Conservation (phyloP, 2,113 vertebrate genomes). For the Lepidothrix coronata region DNA sequence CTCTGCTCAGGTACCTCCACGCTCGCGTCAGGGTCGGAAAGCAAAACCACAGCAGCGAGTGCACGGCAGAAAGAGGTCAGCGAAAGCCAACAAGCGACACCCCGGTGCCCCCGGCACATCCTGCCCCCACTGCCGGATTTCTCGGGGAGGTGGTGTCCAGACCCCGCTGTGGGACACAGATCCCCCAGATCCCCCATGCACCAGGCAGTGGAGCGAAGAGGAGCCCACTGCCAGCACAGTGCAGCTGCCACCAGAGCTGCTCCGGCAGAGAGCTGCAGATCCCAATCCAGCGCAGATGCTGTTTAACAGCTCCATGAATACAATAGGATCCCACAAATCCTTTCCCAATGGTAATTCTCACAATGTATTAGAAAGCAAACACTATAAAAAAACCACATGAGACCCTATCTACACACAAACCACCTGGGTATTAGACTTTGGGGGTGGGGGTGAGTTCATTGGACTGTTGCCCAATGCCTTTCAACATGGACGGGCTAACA, state of each 20-base stretch:
- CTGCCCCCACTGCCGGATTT: not conserved
- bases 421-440: not conserved
- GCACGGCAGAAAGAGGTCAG: not conserved
- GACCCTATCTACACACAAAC: not conserved
- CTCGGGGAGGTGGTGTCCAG: not conserved
- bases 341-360: not conserved
- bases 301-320: slow-evolving; percentile 7
- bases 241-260: not conserved
- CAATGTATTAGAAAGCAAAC: slow-evolving; percentile 8
- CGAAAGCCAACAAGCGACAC: not conserved
- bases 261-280: not conserved
- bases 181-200: not conserved
- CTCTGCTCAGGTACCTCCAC: not conserved
- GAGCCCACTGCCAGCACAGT: not conserved
- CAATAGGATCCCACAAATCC: slow-evolving; percentile 17
- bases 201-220: not conserved
- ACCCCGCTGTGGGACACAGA: fast-evolving
- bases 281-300: not conserved
- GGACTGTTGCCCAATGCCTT: not conserved
- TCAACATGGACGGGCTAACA: not conserved
- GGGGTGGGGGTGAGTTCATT: not conserved
- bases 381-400: slow-evolving; percentile 23
- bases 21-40: not conserved
- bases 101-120: not conserved
- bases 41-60: not conserved